A percentile compares a stretch with the other conserved stretches of the same genome.
Conservation (phyloP, 1,140 invertebrate genomes). For the Apis mellifera region Amel_HAv3.1 CM009940.2:579001-579500, state of each 20-base stretch:
- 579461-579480: too few relatives aligned
- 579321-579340: not conserved
- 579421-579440: too few relatives aligned
- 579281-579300: not conserved
- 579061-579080: not conserved
- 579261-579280: not conserved
- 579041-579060: not conserved
- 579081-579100: not conserved
- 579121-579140: not conserved
- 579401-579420: not conserved
- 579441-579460: too few relatives aligned
- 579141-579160: not conserved
- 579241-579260: conserved; percentile 5
- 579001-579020: not conserved
- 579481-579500: too few relatives aligned
- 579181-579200: not conserved
- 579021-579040: not conserved
- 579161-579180: conserved; percentile 27
- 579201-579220: conserved; percentile 34
- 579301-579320: not conserved
- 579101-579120: conserved; percentile 12
- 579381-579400: not conserved
- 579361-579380: not conserved
- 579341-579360: not conserved
- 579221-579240: not conserved